Conservation (phyloP, 2,113 vertebrate species). For the Mionectes macconnelli region DNA sequence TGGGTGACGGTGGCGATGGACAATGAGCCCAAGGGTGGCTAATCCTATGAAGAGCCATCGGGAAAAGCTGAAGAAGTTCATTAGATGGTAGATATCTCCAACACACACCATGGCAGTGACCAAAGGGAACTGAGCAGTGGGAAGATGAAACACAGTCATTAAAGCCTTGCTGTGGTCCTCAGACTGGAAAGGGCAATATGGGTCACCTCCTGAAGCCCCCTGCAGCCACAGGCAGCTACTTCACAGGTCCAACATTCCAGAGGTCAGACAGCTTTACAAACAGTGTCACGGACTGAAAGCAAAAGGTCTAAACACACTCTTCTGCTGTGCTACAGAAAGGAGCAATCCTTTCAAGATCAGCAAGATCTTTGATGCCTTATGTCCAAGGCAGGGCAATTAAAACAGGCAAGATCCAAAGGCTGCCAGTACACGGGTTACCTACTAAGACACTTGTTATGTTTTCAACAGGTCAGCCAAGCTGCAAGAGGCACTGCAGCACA, state of each 20-base stretch:
- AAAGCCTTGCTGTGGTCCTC: neutral
- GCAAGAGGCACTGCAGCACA: neutral
- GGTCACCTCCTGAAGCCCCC: neutral
- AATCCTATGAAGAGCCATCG: conserved; percentile 89
- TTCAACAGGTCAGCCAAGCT: neutral
- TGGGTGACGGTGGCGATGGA: conserved; percentile 84
- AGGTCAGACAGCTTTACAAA: neutral
- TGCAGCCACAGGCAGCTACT: neutral
- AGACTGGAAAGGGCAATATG: neutral
- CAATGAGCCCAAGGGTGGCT: conserved; percentile 81
- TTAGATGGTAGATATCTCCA: conserved; percentile 83
- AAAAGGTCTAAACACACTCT: neutral
- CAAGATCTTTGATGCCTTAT: neutral
- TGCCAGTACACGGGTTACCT: neutral
- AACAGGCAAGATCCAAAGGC: neutral
- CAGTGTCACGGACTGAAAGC: neutral
- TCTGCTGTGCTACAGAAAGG: neutral
- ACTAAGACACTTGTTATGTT: neutral
- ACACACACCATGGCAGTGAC: conserved; percentile 76
- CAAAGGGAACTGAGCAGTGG: conserved; percentile 77
- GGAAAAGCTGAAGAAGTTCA: conserved; percentile 88
- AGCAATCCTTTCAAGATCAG: neutral
- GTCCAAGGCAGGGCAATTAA: neutral
- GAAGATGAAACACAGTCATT: conserved; percentile 14
- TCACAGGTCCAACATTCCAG: neutral